Evolutionary conservation across 2,113 vertebrate species (phyloP).

Genomic region (Aspiorhynchus laticeps): DNA sequence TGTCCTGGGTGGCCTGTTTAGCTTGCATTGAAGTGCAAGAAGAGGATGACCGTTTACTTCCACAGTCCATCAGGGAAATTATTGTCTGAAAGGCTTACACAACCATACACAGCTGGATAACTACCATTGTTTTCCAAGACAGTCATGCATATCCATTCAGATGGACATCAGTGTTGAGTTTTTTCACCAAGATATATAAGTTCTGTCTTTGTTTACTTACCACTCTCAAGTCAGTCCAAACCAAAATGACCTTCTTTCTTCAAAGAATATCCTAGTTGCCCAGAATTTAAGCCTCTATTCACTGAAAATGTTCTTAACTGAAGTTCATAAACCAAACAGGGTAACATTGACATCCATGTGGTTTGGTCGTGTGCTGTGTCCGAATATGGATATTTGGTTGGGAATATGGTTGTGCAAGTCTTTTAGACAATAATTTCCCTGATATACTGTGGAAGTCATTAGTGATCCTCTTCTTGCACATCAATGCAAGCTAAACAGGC

Average conservation of each 20-base stretch:
- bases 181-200: background rate
- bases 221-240: background rate
- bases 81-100: conserved; percentile 40
- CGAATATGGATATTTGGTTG: background rate
- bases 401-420: conserved; percentile 25
- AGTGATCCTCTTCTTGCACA: conserved; percentile 1
- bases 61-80: conserved; percentile 34
- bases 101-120: conserved; percentile 38
- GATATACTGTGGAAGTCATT: background rate
- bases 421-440: conserved; percentile 33
- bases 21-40: conserved; percentile 27
- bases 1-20: conserved; percentile 48
- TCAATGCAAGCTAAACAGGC: conserved; percentile 26
- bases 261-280: background rate
- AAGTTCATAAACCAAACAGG: background rate
- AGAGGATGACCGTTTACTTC: conserved; percentile 13
- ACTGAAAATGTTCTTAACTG: background rate
- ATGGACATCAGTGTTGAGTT: background rate
- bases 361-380: background rate
- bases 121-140: conserved; percentile 29
- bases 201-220: background rate
- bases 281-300: background rate
- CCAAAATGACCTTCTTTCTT: background rate
- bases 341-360: background rate
- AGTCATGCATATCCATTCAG: conserved; percentile 21